Evolutionary conservation across 2,113 vertebrate species (phyloP).

Genomic region (Strix aluco): DNA sequence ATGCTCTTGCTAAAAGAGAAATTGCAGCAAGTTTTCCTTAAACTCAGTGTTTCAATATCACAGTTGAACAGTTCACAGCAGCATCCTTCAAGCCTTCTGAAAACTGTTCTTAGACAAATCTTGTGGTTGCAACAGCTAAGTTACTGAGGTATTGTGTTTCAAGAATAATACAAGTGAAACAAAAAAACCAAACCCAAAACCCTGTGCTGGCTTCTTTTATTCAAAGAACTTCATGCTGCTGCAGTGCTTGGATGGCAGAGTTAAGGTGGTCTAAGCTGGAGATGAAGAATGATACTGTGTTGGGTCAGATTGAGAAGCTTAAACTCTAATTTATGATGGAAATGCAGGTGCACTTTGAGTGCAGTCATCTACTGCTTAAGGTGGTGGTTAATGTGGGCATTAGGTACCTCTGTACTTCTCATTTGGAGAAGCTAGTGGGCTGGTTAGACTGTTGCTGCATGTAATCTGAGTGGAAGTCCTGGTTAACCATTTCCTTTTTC

Average conservation of each 20-base stretch:
- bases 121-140: background rate
- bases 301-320: background rate
- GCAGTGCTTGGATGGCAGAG: background rate
- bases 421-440: background rate
- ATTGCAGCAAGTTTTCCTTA: conserved; percentile 37
- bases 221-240: background rate
- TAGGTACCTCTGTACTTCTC: background rate
- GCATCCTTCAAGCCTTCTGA: conserved; percentile 44
- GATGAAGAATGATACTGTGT: background rate
- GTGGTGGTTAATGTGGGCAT: background rate
- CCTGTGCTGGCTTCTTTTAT: background rate
- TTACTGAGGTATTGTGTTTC: conserved; percentile 11
- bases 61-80: conserved; percentile 59
- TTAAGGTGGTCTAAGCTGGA: background rate
- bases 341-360: background rate
- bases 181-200: background rate
- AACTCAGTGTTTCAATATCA: conserved; percentile 44
- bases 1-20: conserved; percentile 24
- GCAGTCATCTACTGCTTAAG: background rate
- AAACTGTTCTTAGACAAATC: conserved; percentile 45
- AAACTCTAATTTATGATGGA: background rate
- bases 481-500: background rate
- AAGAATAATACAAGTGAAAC: background rate
- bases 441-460: background rate
- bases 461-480: background rate